Evolutionary conservation across 64 coral and sea anemone species (phyloP).

Genomic region (Pachyseris speciosa): DNA sequence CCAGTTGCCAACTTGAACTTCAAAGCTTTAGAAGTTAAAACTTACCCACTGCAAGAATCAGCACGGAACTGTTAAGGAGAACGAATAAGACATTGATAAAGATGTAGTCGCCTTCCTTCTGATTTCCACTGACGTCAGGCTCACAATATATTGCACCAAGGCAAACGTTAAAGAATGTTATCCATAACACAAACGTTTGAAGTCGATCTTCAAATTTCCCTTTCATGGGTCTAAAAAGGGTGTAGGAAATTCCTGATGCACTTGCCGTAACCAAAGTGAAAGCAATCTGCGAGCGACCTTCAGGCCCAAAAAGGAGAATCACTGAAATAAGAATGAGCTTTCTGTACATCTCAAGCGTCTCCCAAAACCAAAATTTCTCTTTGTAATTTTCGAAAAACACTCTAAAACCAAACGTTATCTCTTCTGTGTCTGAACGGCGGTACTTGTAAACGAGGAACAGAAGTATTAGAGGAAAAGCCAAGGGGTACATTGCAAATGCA

Average conservation of each 20-base stretch:
- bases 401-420: neutral
- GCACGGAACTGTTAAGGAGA: neutral
- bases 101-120: neutral
- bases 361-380: neutral
- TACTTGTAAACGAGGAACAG: constrained; percentile 64
- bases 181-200: neutral
- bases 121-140: neutral
- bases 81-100: neutral
- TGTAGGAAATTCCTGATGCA: constrained; percentile 57
- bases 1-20: neutral
- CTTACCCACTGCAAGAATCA: neutral
- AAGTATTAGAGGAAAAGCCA: constrained; percentile 76
- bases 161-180: neutral
- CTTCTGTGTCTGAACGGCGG: neutral
- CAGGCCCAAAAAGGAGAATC: neutral
- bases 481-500: constrained; percentile 60
- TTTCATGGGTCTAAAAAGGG: neutral
- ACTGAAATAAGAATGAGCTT: neutral
- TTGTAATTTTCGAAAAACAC: neutral
- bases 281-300: neutral
- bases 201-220: neutral
- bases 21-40: neutral
- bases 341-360: neutral
- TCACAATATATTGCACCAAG: neutral
- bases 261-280: constrained; percentile 52